A percentile compares a stretch with the other conserved stretches of the same genome.
phyloP scores from a whole-genome alignment of 2,113 vertebrate genomes.

The Morone chrysops region DNA sequence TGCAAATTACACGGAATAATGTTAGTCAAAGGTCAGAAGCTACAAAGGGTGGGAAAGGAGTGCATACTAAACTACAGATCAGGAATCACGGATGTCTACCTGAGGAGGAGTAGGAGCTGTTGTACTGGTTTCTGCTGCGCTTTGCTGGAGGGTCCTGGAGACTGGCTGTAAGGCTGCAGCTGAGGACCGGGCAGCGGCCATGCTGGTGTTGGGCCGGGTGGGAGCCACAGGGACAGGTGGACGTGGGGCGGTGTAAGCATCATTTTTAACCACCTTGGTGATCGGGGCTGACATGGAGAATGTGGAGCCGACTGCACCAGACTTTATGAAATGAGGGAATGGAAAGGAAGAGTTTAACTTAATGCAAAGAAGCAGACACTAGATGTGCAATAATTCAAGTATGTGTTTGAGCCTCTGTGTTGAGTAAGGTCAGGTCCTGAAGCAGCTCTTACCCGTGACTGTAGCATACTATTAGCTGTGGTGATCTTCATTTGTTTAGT shows the following conservation, averaged over 20 bases:
- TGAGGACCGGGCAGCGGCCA: constrained; percentile 70
- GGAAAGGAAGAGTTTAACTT: neutral
- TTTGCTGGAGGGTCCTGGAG: constrained; percentile 88
- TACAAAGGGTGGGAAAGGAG: neutral
- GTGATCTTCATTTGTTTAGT: constrained; percentile 93
- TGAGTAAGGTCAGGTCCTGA: neutral
- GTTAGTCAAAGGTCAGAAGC: neutral
- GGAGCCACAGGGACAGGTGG: constrained; percentile 79
- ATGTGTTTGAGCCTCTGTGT: neutral
- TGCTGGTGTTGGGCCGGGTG: constrained; percentile 71
- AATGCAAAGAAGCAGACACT: neutral
- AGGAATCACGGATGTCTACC: constrained; percentile 64
- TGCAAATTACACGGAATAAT: neutral
- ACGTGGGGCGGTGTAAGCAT: constrained; percentile 90
- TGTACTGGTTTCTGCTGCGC: constrained; percentile 54
- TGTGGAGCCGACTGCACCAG: constrained; percentile 82
- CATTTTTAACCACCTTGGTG: constrained; percentile 98
- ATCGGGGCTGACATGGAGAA: constrained; percentile 91
- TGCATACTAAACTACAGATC: neutral
- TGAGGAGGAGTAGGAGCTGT: constrained; percentile 81
- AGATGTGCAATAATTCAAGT: neutral
- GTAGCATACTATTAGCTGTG: constrained; percentile 84
- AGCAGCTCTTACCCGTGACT: constrained; percentile 85
- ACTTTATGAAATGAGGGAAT: constrained; percentile 70
- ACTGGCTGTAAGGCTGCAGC: constrained; percentile 86